Percentiles rank a stretch among this genome's conserved stretches.
Conservation (phyloP, 2,888 invertebrate genomes). For the Nebria salina region DNA sequence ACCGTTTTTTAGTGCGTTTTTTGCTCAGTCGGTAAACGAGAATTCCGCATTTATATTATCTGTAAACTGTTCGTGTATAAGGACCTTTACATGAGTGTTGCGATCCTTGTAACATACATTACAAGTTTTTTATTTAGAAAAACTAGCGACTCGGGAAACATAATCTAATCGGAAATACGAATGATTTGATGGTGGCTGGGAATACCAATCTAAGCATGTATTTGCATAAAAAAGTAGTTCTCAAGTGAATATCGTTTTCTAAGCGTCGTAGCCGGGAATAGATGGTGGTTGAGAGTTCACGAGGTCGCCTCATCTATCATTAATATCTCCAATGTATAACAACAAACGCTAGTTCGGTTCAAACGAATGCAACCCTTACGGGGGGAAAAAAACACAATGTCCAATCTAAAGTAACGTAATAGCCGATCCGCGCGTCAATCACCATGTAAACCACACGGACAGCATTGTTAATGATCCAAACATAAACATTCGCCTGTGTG, state of each 20-base stretch:
- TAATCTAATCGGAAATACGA: no score
- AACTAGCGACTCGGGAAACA: no score
- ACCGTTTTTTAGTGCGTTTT: no score
- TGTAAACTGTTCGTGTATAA: no score
- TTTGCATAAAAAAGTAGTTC: not conserved
- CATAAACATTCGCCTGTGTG: no score
- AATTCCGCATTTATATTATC: no score
- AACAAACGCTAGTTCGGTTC: constrained; percentile 3
- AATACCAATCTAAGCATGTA: no score
- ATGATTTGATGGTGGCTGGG: no score
- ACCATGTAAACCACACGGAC: constrained; percentile 31
- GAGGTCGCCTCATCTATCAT: constrained; percentile 39
- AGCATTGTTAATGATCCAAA: constrained; percentile 36
- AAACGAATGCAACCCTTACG: constrained; percentile 28
- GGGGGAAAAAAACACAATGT: constrained; percentile 24
- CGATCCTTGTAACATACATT: no score
- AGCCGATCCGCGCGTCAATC: constrained; percentile 27
- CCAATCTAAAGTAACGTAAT: constrained; percentile 27
- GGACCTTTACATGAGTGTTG: no score
- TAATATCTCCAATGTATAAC: constrained; percentile 31
- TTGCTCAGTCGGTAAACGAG: no score
- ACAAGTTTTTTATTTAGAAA: no score
- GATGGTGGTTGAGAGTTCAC: constrained; percentile 7
- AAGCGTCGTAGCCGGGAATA: not conserved
- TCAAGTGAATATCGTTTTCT: not conserved